Base-by-base conservation (phyloP, 2,888 invertebrate genomes). In the Sminthurides aquaticus region DNA sequence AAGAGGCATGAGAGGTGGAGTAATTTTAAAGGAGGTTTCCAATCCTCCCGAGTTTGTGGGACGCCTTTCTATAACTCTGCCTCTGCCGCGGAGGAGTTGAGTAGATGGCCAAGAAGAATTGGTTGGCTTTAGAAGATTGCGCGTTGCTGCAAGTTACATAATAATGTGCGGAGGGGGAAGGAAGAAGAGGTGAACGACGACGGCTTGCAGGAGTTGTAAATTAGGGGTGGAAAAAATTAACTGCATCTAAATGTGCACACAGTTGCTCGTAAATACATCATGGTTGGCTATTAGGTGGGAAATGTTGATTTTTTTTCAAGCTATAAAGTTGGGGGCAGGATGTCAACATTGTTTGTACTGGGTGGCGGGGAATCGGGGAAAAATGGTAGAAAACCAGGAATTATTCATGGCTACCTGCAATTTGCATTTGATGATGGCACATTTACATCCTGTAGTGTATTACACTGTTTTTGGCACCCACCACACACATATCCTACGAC, bases 241-340 rank as follows among this genome's bases (percentile, higher is more conserved):
- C 43, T 34, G 43, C 43, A 34, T 34, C 43, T 34, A 34, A 34
- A 34, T 34, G 52, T 52, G 52, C 52, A 52, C 52, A 52, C 52
- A 20, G 52, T 18, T 52, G 8, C 52, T 52, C 52, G 52, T 52
- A 52, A 52, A 52, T 52, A 52, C 52, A 52, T 52, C 52, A 52
- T 52, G 20, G 22, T 15, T 20, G 22, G 52, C 52, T 52, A 52
- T 52, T 52, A 52, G 52, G 52, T 52, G 52, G 22, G 52, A 52
- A 52, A 52, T 52, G 52, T 52, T 52, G 52, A 52, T 52, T 52
- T 52, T 52, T n/a, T 34, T 34, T 34, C 43, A 34, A 15, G 11
- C 5, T 20, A 20, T 52, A 22, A 11, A 43, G 18, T 43, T 52
- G 18, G 20, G 20, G 20, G 20, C 52, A 22, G 18, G 18, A 52